A percentile compares a stretch with the other conserved stretches of the same genome.
Conservation (phyloP, 2,797 vertebrate genomes). For the Hoplostethus atlanticus region DNA sequence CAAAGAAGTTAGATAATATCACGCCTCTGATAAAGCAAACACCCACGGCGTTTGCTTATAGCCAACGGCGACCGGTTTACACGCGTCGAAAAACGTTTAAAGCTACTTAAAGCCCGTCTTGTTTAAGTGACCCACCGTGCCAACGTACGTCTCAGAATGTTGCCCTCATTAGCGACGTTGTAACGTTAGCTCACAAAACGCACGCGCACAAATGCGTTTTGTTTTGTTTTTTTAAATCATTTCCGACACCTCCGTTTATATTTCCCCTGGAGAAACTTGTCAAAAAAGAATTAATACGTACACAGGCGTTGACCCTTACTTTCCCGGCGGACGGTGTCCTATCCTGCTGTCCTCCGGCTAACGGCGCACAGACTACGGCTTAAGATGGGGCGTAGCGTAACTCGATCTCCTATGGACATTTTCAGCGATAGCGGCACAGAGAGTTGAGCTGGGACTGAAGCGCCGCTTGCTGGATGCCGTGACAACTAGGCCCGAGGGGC, state of each 20-base stretch:
- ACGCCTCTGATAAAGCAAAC: background rate
- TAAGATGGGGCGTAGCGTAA: constrained; percentile 85
- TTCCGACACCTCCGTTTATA: no score
- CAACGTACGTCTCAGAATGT: constrained; percentile 31
- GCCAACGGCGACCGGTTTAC: rapidly evolving
- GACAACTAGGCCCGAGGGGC: constrained; percentile 39
- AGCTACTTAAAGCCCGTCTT: background rate
- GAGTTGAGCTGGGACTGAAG: constrained; percentile 65
- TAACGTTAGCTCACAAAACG: constrained; percentile 38
- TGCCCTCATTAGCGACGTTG: constrained; percentile 41
- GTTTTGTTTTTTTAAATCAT: background rate
- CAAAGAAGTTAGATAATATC: constrained; percentile 28
- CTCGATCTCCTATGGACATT: constrained; percentile 78
- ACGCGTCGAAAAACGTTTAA: rapidly evolving
- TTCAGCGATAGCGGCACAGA: constrained; percentile 46
- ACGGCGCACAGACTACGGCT: constrained; percentile 77
- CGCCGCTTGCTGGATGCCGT: constrained; percentile 81
- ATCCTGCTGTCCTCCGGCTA: constrained; percentile 70
- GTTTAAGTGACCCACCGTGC: constrained; percentile 12
- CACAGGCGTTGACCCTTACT: constrained; percentile 55
- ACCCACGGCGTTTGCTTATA: background rate
- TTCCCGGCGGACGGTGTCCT: constrained; percentile 40
- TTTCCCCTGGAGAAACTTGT: background rate
- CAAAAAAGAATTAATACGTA: constrained; percentile 62
- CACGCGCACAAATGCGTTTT: background rate